Base-by-base conservation (phyloP, 2,797 vertebrate genomes). In the Brachyalestes nurse region DNA sequence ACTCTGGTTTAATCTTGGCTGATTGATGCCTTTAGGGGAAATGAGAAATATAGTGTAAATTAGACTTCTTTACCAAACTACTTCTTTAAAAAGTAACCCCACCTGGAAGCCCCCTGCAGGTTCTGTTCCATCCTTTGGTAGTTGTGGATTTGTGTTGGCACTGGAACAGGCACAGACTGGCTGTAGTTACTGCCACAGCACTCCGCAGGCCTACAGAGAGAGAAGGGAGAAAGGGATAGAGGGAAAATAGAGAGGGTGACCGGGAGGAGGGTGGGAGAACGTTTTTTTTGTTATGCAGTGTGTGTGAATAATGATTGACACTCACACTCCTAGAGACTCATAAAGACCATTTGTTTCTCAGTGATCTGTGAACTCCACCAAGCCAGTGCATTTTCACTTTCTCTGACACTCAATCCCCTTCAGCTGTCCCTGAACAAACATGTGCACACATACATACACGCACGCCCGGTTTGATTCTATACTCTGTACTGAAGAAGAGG, bases 71-170 rank as follows among this genome's bases (percentile, higher is more conserved):
- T n/a, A n/a, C n/a, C n/a, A n/a, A n/a, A n/a, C n/a, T n/a, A n/a
- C n/a, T n/a, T n/a, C n/a, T n/a, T n/a, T n/a, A n/a, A n/a, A n/a
- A n/a, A n/a, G n/a, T n/a, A n/a, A n/a, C 40, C 93, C 85, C 82
- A 95, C 97, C 95, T 93, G 12, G 93, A 92, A 19, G 92, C 95
- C 81, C 90, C 66, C 71, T 90, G 92, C 0, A 93, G 92, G 85
- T 98, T 97, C 92, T 97, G 96, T 77, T 97, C 96, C 1, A 99
- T 96, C 28, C 97, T 96, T 55, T 95, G 95, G 91, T 97, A 99
- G 91, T 99, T 99, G 13, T 95, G 95, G 76, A 98, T 94, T 83
- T 99, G 98, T 0, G 97, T 96, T 1, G 98, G 98, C 40, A 99
- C 98, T 0, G 98, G 98, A 88, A 99, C 96, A 85, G 98, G 96